Evolutionary conservation across 2,113 vertebrate species (phyloP), one percentile per base, ranked within the genome.

Genomic region (Hyla sarda): DNA sequence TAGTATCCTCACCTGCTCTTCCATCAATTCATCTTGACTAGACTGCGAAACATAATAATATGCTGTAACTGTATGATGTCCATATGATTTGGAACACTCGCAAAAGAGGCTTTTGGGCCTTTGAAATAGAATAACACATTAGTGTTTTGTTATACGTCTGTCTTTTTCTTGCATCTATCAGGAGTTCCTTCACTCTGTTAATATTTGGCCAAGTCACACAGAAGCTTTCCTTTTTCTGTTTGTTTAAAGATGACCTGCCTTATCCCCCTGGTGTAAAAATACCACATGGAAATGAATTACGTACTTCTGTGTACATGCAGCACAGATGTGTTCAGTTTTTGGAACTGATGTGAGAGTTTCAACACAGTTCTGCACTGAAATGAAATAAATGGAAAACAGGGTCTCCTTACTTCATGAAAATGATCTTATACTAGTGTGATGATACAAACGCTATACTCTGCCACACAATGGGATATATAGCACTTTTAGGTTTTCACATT

Each of bases 261-360:
- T 90, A 89, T 91, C 88, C 91, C 91, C 89, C 91, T 87, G 88
- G 93, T 93, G 91, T 93, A 93, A 94, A 93, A 94, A 93, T 91
- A 91, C 91, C 93, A 91, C 90, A 91, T 94, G 93, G 92, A 94
- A 93, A 94, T 93, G 92, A 93, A 95, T 94, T 94, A 81, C 78
- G 78, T 81, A 93, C 92, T 91, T 94, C 92, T 93, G 93, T 93
- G 91, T 89, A 92, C 90, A 91, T 90, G 90, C 91, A 87, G 90
- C 73, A 80, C 93, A 93, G 90, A 93, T 92, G 93, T 87, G 90
- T 91, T 90, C 88, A 90, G 89, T 89, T 88, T 85, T 72, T 87
- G 84, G 65, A 89, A 89, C 88, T 75, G 82, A 87, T 89, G 9
- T 90, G 87, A 88, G 90, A 92, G 89, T 92, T 89, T 91, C 90